Conservation (phyloP, 2,113 vertebrate species). For the Gasterosteus aculeatus region DNA sequence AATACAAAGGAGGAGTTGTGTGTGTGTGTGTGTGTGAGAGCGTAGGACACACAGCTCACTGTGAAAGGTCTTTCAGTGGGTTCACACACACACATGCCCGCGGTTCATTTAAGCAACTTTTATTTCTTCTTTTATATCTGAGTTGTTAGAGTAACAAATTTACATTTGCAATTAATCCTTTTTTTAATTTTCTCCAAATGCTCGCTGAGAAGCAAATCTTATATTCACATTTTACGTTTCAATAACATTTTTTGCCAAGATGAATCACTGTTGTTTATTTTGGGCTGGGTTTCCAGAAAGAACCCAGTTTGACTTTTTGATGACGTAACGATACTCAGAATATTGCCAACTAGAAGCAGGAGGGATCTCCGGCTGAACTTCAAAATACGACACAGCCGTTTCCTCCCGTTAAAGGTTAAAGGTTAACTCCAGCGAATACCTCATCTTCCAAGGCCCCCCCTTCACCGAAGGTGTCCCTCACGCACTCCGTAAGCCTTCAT, state of each 20-base stretch:
- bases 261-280: background rate
- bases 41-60: slow-evolving; percentile 10
- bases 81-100: slow-evolving; percentile 10
- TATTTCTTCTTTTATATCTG: background rate
- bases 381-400: slow-evolving; percentile 24
- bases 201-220: slow-evolving; percentile 10
- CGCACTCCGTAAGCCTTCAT: slow-evolving; percentile 19
- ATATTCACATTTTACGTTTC: background rate
- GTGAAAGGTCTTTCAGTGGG: slow-evolving; percentile 35
- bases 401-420: slow-evolving; percentile 15
- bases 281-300: slow-evolving; percentile 10
- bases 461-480: slow-evolving; percentile 1
- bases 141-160: background rate
- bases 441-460: slow-evolving; percentile 21
- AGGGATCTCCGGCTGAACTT: slow-evolving; percentile 8
- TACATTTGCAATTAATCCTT: background rate
- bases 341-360: slow-evolving; percentile 21
- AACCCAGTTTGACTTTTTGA: background rate
- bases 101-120: background rate
- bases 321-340: slow-evolving; percentile 10
- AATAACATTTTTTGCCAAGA: background rate
- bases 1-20: slow-evolving; percentile 36
- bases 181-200: slow-evolving; percentile 17
- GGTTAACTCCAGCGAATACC: slow-evolving; percentile 12
- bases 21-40: slow-evolving; percentile 21